Conservation (phyloP, 2,888 invertebrate genomes). For the Acrobasis consociella region DNA sequence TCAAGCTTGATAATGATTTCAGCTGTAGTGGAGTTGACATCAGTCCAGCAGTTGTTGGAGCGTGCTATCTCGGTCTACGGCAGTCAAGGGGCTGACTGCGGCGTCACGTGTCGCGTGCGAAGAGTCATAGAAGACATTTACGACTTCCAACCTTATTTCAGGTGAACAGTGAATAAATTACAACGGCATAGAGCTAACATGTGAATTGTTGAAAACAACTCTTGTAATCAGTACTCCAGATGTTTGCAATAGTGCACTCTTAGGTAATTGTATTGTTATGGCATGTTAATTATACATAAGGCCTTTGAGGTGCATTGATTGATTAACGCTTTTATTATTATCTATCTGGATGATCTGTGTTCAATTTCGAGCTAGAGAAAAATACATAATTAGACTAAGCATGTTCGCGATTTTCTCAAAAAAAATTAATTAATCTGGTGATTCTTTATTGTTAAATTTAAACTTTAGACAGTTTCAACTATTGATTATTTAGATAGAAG, state of each 20-base stretch:
- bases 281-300: constrained; percentile 1
- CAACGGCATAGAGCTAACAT: neutral
- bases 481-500: too few relatives aligned
- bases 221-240: constrained; percentile 27
- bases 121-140: constrained; percentile 75
- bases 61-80: constrained; percentile 71
- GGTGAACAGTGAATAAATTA: constrained; percentile 50
- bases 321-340: too few relatives aligned
- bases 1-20: constrained; percentile 5
- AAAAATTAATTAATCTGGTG: too few relatives aligned
- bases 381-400: too few relatives aligned
- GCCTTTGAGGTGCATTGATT: neutral
- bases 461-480: too few relatives aligned
- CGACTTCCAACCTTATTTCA: constrained; percentile 76
- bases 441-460: too few relatives aligned
- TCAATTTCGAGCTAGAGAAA: too few relatives aligned
- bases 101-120: constrained; percentile 72
- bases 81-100: constrained; percentile 65
- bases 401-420: too few relatives aligned
- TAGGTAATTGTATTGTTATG: constrained; percentile 14
- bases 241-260: constrained; percentile 24
- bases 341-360: too few relatives aligned
- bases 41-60: constrained; percentile 71
- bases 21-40: constrained; percentile 70
- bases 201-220: constrained; percentile 30